Conservation (phyloP, 2,797 vertebrate genomes). For the Clarias pachynema region DNA sequence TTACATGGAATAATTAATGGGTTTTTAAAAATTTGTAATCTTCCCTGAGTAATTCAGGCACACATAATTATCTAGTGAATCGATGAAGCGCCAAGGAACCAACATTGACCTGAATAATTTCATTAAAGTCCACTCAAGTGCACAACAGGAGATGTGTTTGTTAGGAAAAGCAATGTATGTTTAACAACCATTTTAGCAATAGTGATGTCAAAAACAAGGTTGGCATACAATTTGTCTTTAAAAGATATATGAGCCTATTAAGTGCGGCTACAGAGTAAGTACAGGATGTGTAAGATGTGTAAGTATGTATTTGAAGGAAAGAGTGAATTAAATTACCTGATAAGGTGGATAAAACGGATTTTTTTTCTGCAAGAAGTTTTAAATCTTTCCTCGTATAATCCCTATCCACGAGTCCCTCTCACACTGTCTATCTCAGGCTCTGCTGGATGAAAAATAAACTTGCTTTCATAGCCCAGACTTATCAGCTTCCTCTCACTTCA, state of each 20-base stretch:
- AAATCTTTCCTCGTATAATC: conserved; percentile 15
- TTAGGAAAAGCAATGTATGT: background rate
- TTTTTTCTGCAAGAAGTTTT: conserved; percentile 6
- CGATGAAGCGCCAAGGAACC: conserved; percentile 52
- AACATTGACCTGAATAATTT: background rate
- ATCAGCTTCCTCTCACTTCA: conserved; percentile 60
- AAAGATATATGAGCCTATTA: background rate
- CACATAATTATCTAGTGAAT: conserved; percentile 68
- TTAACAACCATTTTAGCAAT: background rate
- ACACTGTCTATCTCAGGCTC: conserved; percentile 34
- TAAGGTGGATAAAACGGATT: conserved; percentile 23
- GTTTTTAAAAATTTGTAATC: conserved; percentile 62
- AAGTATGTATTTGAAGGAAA: background rate
- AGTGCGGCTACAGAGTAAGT: background rate
- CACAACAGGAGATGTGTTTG: background rate
- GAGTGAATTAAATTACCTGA: conserved; percentile 41
- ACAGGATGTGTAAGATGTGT: background rate
- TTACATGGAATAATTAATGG: conserved; percentile 70
- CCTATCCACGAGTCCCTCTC: conserved; percentile 33
- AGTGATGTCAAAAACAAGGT: background rate
- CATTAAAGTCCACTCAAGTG: background rate
- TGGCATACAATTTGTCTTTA: background rate
- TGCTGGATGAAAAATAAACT: conserved; percentile 59
- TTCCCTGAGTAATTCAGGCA: conserved; percentile 59
- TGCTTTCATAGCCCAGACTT: conserved; percentile 69